Conservation (phyloP, 2,797 vertebrate genomes). For the Rhinichthys osculus region DNA sequence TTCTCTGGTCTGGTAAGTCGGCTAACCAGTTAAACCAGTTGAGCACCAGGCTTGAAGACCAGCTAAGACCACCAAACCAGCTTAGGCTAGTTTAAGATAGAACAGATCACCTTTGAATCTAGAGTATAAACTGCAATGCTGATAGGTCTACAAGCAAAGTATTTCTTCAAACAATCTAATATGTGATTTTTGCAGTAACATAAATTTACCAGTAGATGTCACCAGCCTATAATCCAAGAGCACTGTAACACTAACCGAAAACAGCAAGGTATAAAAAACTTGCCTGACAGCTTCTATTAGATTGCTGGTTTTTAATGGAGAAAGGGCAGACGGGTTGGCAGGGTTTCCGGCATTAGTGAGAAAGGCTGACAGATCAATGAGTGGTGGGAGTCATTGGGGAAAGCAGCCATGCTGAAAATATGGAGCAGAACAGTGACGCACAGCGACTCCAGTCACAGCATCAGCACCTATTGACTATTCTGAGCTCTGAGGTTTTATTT, state of each 20-base stretch:
- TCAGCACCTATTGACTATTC: slow-evolving; percentile 75
- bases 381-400: slow-evolving; percentile 73
- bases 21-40: not conserved
- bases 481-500: slow-evolving; percentile 66
- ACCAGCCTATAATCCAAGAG: not conserved
- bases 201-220: slow-evolving; percentile 44
- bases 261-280: not conserved
- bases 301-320: slow-evolving; percentile 45
- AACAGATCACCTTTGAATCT: not conserved
- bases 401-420: slow-evolving; percentile 82
- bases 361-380: slow-evolving; percentile 53
- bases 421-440: slow-evolving; percentile 79
- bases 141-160: not conserved
- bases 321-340: slow-evolving; percentile 40
- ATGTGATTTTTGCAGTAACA: not conserved
- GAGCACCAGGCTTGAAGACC: not conserved
- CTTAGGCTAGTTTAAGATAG: not conserved
- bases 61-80: not conserved
- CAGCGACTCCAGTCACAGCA: slow-evolving; percentile 64
- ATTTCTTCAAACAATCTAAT: not conserved
- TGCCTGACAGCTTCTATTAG: slow-evolving; percentile 36
- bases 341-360: slow-evolving; percentile 33
- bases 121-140: not conserved
- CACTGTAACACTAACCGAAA: not conserved
- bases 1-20: not conserved